These are phyloP conservation scores for Petrocephalus microphthalmus DNA, from an alignment of 2,113 vertebrate genomes.

Conservation along the genomic window DNA sequence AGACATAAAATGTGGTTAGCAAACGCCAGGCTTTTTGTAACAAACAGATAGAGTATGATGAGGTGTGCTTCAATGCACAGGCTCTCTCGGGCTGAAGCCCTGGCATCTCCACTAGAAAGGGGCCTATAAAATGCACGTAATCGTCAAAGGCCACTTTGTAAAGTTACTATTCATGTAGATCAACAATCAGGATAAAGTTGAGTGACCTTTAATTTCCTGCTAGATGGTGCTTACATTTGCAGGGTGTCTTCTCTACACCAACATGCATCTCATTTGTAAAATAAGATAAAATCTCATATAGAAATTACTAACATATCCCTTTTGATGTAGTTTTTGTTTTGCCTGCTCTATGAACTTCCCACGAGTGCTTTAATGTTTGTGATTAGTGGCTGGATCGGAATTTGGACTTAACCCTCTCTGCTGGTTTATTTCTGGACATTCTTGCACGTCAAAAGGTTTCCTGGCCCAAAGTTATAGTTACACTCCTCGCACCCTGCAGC, in stretches of 20 bases:
- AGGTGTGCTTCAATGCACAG: neutral
- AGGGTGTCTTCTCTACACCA: neutral
- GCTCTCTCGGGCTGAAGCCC: neutral
- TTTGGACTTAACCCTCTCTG: neutral
- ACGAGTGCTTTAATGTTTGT: neutral
- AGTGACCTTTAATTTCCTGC: neutral
- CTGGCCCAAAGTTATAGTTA: neutral
- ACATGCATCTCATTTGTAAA: neutral
- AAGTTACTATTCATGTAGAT: neutral
- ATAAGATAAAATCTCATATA: neutral
- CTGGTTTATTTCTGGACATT: slow-evolving; percentile 14
- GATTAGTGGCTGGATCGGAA: neutral
- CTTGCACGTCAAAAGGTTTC: neutral
- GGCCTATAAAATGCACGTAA: neutral
- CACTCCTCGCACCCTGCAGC: neutral
- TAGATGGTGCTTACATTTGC: neutral
- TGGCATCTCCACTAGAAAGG: neutral
- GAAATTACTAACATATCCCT: neutral
- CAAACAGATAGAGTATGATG: neutral
- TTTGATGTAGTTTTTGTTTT: neutral
- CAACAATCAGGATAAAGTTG: neutral
- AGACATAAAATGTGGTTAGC: neutral
- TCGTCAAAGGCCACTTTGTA: neutral
- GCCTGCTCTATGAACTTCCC: neutral
- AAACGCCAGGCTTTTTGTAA: neutral